A percentile compares a stretch with the other conserved stretches of the same genome.
Conservation (phyloP, 2,797 vertebrate genomes). For the Diglossa cyanea region DNA sequence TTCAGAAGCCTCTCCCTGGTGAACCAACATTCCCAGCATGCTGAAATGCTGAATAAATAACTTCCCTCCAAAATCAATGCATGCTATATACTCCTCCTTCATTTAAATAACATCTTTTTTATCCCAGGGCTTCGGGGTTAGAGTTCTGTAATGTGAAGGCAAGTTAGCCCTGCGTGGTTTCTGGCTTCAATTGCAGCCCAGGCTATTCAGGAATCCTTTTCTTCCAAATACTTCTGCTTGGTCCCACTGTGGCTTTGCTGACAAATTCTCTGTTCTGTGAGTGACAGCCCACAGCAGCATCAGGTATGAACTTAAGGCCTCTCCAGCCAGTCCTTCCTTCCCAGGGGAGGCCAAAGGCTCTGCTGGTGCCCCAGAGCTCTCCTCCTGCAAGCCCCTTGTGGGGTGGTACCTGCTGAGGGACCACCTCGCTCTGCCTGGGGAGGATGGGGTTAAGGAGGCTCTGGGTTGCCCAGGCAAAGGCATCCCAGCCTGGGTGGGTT, state of each 20-base stretch:
- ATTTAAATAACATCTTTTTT: slow-evolving; percentile 7
- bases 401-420: background rate
- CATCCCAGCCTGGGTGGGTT: background rate
- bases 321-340: background rate
- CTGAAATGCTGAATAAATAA: background rate
- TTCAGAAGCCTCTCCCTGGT: slow-evolving; percentile 5
- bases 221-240: background rate
- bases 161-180: background rate
- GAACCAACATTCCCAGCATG: background rate
- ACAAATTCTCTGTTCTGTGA: background rate
- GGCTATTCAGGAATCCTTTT: background rate
- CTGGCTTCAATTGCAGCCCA: background rate
- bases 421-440: rapidly evolving
- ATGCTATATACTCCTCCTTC: background rate
- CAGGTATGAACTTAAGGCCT: background rate
- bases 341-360: background rate
- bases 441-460: background rate
- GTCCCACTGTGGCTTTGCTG: background rate
- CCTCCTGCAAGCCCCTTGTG: rapidly evolving
- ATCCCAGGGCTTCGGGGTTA: background rate
- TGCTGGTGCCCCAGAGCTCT: rapidly evolving
- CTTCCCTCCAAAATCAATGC: background rate
- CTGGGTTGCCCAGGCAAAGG: background rate
- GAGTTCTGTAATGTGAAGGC: background rate
- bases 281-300: background rate